These are phyloP conservation scores for Pinna nobilis DNA, from an alignment of 1,140 invertebrate genomes.

Conservation along the genomic window DNA sequence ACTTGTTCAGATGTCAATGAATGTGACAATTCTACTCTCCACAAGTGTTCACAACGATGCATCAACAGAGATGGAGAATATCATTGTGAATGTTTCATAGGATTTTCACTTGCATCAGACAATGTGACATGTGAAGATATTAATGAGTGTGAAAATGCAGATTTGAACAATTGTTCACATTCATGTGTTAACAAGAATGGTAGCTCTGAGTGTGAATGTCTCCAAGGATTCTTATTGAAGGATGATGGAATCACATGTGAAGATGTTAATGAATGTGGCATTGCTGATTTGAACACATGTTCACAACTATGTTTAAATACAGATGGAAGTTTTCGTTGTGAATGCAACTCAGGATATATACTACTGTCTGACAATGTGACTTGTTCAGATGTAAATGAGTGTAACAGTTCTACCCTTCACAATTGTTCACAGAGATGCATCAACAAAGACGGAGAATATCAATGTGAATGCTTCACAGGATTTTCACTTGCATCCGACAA, in stretches of 20 bases:
- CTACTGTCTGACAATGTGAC: not conserved
- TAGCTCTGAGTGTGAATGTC: not conserved
- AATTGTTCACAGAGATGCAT: too few relatives aligned
- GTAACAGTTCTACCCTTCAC: not conserved
- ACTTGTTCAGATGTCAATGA: conserved; percentile 17
- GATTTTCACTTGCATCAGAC: not conserved
- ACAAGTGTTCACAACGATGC: conserved; percentile 12
- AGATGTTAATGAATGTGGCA: conserved; percentile 5
- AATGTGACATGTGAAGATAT: conserved; percentile 8
- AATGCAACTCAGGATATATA: conserved; percentile 3
- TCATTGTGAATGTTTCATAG: not conserved
- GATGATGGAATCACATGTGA: not conserved
- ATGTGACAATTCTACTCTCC: not conserved
- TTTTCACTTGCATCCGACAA: too few relatives aligned
- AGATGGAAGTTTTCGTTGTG: not conserved
- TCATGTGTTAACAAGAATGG: not conserved
- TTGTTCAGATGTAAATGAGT: conserved; percentile 9
- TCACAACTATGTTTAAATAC: conserved; percentile 4
- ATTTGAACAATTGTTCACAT: not conserved
- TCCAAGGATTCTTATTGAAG: not conserved
- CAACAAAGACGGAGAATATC: not conserved
- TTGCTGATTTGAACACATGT: not conserved
- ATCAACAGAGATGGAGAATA: not conserved
- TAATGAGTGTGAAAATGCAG: not conserved
- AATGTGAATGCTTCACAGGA: too few relatives aligned